Conservation (phyloP, 2,888 invertebrate species). For the Acleris sparsana region DNA sequence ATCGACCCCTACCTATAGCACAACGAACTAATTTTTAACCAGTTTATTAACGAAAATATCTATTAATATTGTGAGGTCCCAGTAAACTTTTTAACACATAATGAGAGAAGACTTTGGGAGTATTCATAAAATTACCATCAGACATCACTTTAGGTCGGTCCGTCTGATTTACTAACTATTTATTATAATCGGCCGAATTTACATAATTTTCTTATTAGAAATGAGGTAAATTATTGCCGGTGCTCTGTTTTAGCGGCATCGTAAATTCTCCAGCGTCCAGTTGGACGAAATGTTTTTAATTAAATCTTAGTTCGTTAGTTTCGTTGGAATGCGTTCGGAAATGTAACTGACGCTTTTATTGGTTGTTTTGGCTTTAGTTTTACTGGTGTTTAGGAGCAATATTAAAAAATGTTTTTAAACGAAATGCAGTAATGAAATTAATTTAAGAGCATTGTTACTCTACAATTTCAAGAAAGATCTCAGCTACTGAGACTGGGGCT, state of each 20-base stretch:
- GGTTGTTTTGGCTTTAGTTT: slow-evolving; percentile 45
- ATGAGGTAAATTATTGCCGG: slow-evolving; percentile 71
- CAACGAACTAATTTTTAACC: background rate
- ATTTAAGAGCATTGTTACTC: no score
- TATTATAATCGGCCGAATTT: slow-evolving; percentile 75
- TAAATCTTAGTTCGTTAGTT: slow-evolving; percentile 71
- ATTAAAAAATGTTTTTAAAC: background rate
- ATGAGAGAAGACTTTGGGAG: slow-evolving; percentile 30
- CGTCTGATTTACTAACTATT: slow-evolving; percentile 61
- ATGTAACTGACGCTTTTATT: slow-evolving; percentile 53
- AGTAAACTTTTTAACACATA: slow-evolving; percentile 29
- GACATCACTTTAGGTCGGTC: slow-evolving; percentile 35
- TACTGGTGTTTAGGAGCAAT: slow-evolving; percentile 32
- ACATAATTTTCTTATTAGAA: slow-evolving; percentile 81
- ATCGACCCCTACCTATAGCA: background rate
- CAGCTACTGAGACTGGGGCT: no score
- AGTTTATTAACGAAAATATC: background rate
- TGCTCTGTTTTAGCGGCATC: slow-evolving; percentile 76
- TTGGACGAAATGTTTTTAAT: slow-evolving; percentile 70
- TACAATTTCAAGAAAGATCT: no score
- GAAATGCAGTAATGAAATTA: no score
- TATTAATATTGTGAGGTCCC: background rate
- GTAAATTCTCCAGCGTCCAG: slow-evolving; percentile 68
- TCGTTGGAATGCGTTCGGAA: slow-evolving; percentile 53
- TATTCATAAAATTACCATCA: slow-evolving; percentile 36